Evolutionary conservation across 2,888 invertebrate genomes (phyloP), one percentile per base, ranked within the genome.

Genomic region (Ichneumoninae sp.): DNA sequence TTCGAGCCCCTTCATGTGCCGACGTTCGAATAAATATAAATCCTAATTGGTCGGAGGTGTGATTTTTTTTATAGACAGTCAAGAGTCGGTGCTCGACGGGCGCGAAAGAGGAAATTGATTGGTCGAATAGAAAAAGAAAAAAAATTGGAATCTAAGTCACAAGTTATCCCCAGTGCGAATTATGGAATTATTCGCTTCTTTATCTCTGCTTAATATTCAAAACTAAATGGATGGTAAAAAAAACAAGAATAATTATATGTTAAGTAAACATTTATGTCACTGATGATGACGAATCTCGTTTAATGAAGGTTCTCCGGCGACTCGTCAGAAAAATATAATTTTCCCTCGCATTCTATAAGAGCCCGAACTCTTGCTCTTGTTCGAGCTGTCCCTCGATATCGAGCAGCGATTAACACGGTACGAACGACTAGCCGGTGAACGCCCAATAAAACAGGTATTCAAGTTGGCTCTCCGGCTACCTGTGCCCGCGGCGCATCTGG

Each of bases 391-490:
- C 26, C 52, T 26, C 52, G 79, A 66, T 63, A 63, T 63, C 63
- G 63, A 33, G 63, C 6, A 7, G 63, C 63, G 63, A 63, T 63
- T 63, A 63, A 63, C 63, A 63, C 30, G 63, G 63, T 33, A 71
- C 54, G 74, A 74, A n/a, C 79, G 63, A 54, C 60, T 75, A 63
- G 60, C 74, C 57, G 22, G 77, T 68, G 36, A 47, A 60, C 54
- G 73, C 70, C 69, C 76, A 65, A 77, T 68, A 66, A 71, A 81
- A 73, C 81, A 44, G 69, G 81, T 81, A 81, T 81, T 70, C 81
- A 57, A 47, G 52, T 68, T 71, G 68, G 57, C 60, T 19, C 57
- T 33, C n/a, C 3, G 22, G 57, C 66, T 69, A 81, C 69, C 30
- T 69, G 69, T 68, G 47, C 69, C 47, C 44, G 22, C 50, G 69